These are phyloP conservation scores for Haliaeetus leucogaster DNA, from an alignment of 2,113 vertebrate species.

Conservation along the genomic window DNA sequence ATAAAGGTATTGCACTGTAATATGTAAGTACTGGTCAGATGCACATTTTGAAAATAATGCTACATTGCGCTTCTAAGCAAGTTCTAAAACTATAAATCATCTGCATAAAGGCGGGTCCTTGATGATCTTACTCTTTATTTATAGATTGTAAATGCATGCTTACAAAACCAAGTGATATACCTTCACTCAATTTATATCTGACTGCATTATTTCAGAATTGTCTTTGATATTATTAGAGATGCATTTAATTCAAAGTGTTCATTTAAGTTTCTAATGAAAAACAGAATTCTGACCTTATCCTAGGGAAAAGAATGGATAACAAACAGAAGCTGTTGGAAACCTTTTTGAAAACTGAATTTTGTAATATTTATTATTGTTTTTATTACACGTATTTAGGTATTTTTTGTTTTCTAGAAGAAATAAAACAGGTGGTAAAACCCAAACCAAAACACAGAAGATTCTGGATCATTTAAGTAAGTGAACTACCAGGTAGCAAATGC, in stretches of 20 bases:
- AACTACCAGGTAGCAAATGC: conserved; percentile 12
- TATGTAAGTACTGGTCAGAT: conserved; percentile 3
- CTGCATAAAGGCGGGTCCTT: conserved; percentile 25
- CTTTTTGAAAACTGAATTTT: not conserved
- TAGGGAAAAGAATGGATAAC: not conserved
- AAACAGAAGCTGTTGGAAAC: not conserved
- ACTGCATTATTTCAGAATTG: conserved; percentile 48
- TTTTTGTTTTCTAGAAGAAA: not conserved
- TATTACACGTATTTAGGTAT: not conserved
- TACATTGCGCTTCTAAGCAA: conserved; percentile 5
- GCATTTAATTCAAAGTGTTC: not conserved
- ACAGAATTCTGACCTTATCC: not conserved
- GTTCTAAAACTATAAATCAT: conserved; percentile 33
- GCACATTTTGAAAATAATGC: conserved; percentile 27
- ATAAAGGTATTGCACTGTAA: not conserved
- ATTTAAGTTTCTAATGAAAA: conserved; percentile 33
- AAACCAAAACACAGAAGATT: not conserved
- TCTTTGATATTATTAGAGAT: conserved; percentile 9
- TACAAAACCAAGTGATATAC: conserved; percentile 40
- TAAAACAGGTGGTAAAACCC: not conserved
- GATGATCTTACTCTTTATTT: conserved; percentile 52
- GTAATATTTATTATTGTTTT: not conserved
- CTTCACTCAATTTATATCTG: conserved; percentile 50
- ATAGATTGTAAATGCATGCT: conserved; percentile 28
- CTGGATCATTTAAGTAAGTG: not conserved